These are phyloP conservation scores for Pseudocheirus occidentalis DNA, from an alignment of 2,797 vertebrate species.

Conservation along the genomic window DNA sequence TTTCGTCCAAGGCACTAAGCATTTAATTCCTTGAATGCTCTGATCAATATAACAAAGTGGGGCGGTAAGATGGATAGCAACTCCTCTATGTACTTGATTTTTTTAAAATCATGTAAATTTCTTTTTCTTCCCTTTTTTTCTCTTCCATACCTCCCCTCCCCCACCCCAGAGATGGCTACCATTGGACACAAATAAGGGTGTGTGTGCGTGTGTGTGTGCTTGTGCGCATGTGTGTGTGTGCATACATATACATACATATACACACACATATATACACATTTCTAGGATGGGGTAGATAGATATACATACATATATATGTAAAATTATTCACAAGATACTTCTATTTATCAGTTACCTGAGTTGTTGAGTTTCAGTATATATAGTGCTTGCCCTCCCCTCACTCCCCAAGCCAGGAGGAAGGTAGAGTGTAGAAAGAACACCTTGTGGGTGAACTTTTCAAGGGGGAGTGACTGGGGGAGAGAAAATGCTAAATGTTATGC, in stretches of 20 bases:
- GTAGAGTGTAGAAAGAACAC: background rate
- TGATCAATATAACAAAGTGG: background rate
- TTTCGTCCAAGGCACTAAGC: conserved; percentile 8
- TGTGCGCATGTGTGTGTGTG: too few relatives aligned
- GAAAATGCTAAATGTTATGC: background rate
- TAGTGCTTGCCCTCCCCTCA: background rate
- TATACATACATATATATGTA: background rate
- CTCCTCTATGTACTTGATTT: conserved; percentile 3
- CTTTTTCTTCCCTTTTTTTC: background rate
- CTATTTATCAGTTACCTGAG: background rate
- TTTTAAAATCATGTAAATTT: background rate
- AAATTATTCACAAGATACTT: background rate
- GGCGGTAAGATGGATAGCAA: background rate
- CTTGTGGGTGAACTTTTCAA: background rate
- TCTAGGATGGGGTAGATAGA: too few relatives aligned
- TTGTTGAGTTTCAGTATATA: conserved; percentile 42
- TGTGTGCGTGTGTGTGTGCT: too few relatives aligned
- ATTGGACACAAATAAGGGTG: background rate
- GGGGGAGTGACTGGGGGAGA: background rate
- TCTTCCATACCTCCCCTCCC: background rate
- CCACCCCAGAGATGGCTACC: background rate
- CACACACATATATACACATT: too few relatives aligned
- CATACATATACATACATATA: too few relatives aligned
- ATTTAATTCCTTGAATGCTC: background rate
- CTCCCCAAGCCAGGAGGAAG: background rate